Evolutionary conservation across 2,797 vertebrate genomes (phyloP).

Genomic region (Tiaroga cobitis): DNA sequence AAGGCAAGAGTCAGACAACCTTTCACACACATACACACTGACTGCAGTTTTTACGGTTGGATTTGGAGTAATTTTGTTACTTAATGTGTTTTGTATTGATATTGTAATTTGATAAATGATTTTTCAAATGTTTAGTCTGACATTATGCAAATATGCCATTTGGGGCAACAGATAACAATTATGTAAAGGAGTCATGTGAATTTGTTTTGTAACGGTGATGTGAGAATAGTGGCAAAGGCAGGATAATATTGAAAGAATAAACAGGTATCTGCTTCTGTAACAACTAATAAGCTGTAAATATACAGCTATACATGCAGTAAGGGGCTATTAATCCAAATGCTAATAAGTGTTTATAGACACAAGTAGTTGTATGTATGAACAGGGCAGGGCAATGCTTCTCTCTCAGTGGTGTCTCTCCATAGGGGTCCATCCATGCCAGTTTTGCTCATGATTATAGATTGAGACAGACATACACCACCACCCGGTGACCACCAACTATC

Average conservation of each 20-base stretch:
- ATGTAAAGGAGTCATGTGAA: not conserved
- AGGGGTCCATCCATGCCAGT: not conserved
- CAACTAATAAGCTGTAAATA: slow-evolving; percentile 40
- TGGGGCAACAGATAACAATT: not conserved
- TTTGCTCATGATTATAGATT: slow-evolving; percentile 9
- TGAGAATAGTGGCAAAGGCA: not conserved
- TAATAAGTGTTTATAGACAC: slow-evolving; percentile 1
- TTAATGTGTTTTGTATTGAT: not conserved
- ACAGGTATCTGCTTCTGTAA: slow-evolving; percentile 28
- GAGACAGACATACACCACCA: not conserved
- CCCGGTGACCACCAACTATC: not conserved
- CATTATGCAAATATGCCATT: slow-evolving; percentile 1
- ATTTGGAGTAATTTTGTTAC: not conserved
- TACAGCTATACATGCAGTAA: slow-evolving; percentile 46
- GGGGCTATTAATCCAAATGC: slow-evolving; percentile 42
- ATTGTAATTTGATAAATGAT: not conserved
- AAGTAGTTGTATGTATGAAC: slow-evolving; percentile 8
- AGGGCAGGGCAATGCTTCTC: slow-evolving; percentile 7
- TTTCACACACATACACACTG: not conserved
- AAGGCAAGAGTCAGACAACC: not conserved
- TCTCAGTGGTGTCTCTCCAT: not conserved
- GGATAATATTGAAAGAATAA: not conserved
- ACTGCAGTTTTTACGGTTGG: not conserved
- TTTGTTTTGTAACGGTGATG: not conserved
- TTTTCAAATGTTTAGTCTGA: not conserved